phyloP scores from a whole-genome alignment of 2,113 vertebrate species.

The Tachuris rubrigastra region DNA sequence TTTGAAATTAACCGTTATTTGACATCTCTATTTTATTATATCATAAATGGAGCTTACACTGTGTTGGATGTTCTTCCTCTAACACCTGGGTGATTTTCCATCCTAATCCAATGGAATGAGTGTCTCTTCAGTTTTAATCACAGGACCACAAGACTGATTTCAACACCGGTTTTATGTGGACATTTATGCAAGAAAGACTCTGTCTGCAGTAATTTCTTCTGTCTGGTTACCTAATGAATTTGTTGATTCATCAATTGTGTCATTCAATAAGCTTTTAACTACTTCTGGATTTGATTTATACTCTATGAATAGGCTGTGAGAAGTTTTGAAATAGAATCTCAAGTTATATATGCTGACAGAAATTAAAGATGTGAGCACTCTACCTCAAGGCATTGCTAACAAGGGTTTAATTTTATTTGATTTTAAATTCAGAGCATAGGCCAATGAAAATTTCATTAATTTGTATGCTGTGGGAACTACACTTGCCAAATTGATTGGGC shows the following conservation, averaged over 20 bases:
- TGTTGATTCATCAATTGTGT: background rate
- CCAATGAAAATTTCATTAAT: conserved; percentile 47
- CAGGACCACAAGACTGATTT: background rate
- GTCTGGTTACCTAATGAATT: background rate
- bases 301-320: background rate
- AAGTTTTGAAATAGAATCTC: background rate
- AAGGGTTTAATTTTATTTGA: conserved; percentile 34
- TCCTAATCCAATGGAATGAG: background rate
- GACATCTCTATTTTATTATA: background rate
- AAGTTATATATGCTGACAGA: conserved; percentile 21
- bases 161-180: background rate
- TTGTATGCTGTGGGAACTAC: conserved; percentile 2
- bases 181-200: background rate
- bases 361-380: conserved; percentile 23
- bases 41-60: background rate
- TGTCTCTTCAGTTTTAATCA: conserved; percentile 8
- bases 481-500: background rate
- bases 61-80: background rate
- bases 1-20: background rate
- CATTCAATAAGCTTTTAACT: conserved; percentile 1
- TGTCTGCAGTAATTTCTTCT: conserved; percentile 16
- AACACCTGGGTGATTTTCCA: background rate
- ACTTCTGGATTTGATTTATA: background rate
- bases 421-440: conserved; percentile 22
- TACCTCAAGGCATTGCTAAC: background rate